Conservation (phyloP, 1,140 invertebrate genomes). For the Heliothis virescens region DNA sequence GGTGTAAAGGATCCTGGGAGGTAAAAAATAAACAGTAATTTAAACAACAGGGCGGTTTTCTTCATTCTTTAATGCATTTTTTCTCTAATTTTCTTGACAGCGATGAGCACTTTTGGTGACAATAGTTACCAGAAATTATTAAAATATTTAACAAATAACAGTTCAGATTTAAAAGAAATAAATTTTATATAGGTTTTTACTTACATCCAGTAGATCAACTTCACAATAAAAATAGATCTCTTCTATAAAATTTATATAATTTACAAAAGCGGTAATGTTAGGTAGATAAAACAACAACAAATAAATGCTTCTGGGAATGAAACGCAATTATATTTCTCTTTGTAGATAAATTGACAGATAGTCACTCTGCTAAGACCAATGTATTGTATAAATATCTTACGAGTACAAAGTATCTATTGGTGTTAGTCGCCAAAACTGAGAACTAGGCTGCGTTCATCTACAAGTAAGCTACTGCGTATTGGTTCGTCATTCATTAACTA, state of each 20-base stretch:
- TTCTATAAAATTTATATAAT: slow-evolving; percentile 86
- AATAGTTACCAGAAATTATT: slow-evolving; percentile 86
- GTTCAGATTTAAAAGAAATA: slow-evolving; percentile 78
- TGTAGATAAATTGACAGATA: slow-evolving; percentile 84
- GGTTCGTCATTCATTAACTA: slow-evolving; percentile 85
- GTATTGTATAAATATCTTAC: slow-evolving; percentile 83
- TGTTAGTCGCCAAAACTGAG: slow-evolving; percentile 84
- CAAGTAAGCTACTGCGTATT: slow-evolving; percentile 85
- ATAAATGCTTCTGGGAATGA: slow-evolving; percentile 84
- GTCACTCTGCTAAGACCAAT: slow-evolving; percentile 83
- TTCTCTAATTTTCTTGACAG: slow-evolving; percentile 87
- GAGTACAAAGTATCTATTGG: slow-evolving; percentile 85
- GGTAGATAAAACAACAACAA: slow-evolving; percentile 81
- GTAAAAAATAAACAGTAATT: slow-evolving; percentile 46
- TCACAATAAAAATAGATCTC: slow-evolving; percentile 86
- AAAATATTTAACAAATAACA: slow-evolving; percentile 83
- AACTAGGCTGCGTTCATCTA: slow-evolving; percentile 85
- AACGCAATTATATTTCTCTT: slow-evolving; percentile 78
- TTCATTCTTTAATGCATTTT: slow-evolving; percentile 87
- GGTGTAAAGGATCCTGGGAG: not conserved
- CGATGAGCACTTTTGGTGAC: slow-evolving; percentile 89
- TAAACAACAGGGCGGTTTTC: slow-evolving; percentile 79
- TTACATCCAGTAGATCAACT: slow-evolving; percentile 81
- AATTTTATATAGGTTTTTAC: slow-evolving; percentile 73
- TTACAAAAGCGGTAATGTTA: slow-evolving; percentile 84